Evolutionary conservation across 2,888 invertebrate genomes (phyloP), one percentile per base, ranked within the genome.

Genomic region (Athalia rosae): DNA sequence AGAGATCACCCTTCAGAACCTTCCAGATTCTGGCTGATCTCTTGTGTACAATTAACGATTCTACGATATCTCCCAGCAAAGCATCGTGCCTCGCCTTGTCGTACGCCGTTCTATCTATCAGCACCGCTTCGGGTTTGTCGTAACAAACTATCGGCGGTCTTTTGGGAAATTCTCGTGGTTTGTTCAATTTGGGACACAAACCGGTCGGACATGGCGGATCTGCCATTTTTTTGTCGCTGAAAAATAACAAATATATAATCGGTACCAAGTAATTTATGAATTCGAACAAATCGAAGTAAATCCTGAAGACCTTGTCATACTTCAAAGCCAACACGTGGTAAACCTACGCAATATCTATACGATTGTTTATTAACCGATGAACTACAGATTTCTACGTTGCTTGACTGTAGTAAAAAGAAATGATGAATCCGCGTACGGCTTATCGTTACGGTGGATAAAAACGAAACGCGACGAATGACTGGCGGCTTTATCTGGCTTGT

Each of bases 1-100:
- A 91, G 0, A 91, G 83, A 79, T 91, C 91, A 6, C 90, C 91
- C 48, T 82, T 78, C 71, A 86, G 84, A 86, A 91, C 85, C 11
- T 87, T 88, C 90, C 90, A 91, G 7, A 91, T 90, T 81, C 86
- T 79, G 0, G 90, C 91, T 63, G 88, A 83, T 64, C 88, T 87
- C 79, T 90, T 90, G 2, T 90, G 90, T 9, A 91, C 88, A 7
- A 88, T 83, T 48, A 90, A 13, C 0, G 84, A 85, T 50, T 89
- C 80, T 0, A 89, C 79, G 11, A 87, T 8, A 0, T 87, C 81
- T 0, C 91, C 91, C 6, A 84, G 77, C 48, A 90, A 78, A 0
- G 90, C 88, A 13, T 83, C 79, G 74, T 83, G 86, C 2, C 91
- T 87, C 66, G 86, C 87, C 11, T 80, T 69, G 82, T 90, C 89